Percentiles rank a stretch among this genome's conserved stretches.
Conservation (phyloP, 2,113 vertebrate genomes). For the Thalassoma bifasciatum region DNA sequence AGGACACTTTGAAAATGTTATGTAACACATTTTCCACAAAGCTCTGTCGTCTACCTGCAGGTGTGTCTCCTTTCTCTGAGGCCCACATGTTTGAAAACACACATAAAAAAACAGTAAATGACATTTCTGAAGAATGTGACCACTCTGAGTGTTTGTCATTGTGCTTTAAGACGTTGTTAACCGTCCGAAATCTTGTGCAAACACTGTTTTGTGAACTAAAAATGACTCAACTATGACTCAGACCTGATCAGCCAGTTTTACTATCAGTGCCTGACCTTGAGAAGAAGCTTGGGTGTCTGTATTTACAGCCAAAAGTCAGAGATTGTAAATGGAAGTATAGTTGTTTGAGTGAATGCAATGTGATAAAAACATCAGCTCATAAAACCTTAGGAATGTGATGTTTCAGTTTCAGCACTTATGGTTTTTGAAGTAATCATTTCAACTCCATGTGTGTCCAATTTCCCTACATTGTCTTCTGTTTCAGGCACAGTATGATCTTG, state of each 20-base stretch:
- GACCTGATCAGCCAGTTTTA: background rate
- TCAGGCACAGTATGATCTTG: background rate
- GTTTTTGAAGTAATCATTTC: no score
- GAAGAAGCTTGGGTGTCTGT: background rate
- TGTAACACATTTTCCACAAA: no score
- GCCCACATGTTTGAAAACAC: background rate
- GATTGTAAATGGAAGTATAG: no score
- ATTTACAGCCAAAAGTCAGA: background rate
- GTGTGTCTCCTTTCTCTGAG: background rate
- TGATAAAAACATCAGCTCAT: no score
- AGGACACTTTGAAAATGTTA: no score
- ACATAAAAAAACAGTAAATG: background rate
- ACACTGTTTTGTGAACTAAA: background rate
- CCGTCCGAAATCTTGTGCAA: background rate
- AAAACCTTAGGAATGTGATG: no score
- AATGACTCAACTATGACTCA: background rate
- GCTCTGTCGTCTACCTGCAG: background rate
- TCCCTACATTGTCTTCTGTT: background rate
- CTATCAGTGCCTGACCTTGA: no score
- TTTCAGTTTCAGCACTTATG: no score
- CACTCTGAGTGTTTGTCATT: background rate
- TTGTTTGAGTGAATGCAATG: no score
- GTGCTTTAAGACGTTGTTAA: background rate
- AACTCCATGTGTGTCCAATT: no score
- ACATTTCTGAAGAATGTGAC: background rate